Evolutionary conservation across 2,888 invertebrate genomes (phyloP).

Genomic region (Pseudococcus viburni): DNA sequence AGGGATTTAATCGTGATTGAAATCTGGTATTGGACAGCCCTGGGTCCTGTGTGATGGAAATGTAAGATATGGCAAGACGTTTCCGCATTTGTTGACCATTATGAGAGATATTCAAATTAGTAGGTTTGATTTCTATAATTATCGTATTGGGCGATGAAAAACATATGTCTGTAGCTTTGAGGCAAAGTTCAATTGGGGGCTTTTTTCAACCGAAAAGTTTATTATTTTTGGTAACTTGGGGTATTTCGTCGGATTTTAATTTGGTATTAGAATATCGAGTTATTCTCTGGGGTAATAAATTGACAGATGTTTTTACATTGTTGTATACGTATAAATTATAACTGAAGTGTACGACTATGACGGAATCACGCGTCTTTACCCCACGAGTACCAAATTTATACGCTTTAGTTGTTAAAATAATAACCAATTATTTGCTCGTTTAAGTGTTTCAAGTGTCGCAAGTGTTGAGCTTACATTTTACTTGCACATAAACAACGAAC

Average conservation of each 20-base stretch:
- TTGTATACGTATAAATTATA: background rate
- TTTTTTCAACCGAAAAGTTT: background rate
- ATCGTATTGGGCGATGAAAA: background rate
- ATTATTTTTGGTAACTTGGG: background rate
- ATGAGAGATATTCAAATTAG: slow-evolving; percentile 33
- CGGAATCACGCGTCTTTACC: background rate
- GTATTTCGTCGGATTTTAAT: background rate
- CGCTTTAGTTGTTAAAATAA: background rate
- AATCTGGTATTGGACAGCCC: slow-evolving; percentile 25
- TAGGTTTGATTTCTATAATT: slow-evolving; percentile 12
- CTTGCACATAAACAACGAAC: too few species aligned
- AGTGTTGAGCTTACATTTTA: background rate
- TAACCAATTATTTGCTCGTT: background rate
- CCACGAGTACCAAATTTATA: slow-evolving; percentile 14
- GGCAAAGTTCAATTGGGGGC: background rate
- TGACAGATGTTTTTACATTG: slow-evolving; percentile 19
- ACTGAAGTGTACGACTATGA: background rate
- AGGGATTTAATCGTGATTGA: slow-evolving; percentile 42
- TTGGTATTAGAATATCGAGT: background rate
- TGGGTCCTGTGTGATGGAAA: background rate
- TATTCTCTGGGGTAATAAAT: background rate
- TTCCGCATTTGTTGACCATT: slow-evolving; percentile 49
- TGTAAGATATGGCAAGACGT: slow-evolving; percentile 12
- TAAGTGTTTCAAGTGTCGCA: background rate
- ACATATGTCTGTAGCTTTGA: background rate